phyloP scores from a whole-genome alignment of 2,113 vertebrate genomes.

The Gymnobelideus leadbeateri region DNA sequence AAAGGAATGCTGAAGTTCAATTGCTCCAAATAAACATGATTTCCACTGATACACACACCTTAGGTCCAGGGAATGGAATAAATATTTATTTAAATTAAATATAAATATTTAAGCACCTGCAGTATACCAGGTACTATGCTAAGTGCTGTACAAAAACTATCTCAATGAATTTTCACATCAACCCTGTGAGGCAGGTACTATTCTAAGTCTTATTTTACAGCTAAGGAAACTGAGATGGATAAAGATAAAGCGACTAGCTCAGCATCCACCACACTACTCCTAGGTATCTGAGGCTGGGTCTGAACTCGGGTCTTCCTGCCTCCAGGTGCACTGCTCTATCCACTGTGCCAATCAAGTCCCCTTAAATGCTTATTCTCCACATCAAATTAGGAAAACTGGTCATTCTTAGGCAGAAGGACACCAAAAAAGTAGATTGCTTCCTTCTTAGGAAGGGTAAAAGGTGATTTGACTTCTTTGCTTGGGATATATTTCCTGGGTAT shows the following conservation, averaged over 20 bases:
- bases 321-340: background rate
- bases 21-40: background rate
- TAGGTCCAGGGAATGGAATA: background rate
- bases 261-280: background rate
- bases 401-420: no score
- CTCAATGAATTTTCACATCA: background rate
- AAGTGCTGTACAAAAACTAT: background rate
- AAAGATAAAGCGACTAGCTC: background rate
- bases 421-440: background rate
- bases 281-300: background rate
- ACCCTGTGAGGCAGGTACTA: background rate
- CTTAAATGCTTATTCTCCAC: background rate
- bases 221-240: background rate
- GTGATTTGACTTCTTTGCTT: background rate
- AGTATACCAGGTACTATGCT: no score
- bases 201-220: background rate
- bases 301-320: background rate
- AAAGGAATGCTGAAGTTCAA: no score
- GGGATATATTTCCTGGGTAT: no score
- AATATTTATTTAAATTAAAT: no score
- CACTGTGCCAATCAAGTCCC: background rate
- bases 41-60: background rate
- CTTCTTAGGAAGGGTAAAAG: background rate
- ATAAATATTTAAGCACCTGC: no score
- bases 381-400: background rate